Evolutionary conservation across 2,888 invertebrate species (phyloP).

Genomic region (Ctena decussata): DNA sequence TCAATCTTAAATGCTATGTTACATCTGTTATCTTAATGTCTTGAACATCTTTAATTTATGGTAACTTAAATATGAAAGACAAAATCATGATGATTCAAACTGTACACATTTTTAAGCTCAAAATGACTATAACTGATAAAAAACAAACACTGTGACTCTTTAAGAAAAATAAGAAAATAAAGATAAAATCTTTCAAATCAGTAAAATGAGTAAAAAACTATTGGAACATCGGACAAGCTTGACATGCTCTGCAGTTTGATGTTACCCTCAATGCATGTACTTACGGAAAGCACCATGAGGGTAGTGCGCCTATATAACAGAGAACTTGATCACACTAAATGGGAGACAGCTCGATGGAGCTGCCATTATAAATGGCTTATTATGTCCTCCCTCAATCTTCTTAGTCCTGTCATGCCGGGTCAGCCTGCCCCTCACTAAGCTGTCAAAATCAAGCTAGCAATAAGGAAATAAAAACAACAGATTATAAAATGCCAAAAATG

Average conservation of each 20-base stretch:
- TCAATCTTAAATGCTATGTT: too few species aligned
- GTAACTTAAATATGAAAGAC: too few species aligned
- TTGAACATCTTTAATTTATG: too few species aligned
- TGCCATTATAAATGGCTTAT: not conserved
- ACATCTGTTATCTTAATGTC: too few species aligned
- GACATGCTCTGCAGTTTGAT: not conserved
- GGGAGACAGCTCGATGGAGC: conserved; percentile 2
- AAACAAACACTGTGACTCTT: not conserved
- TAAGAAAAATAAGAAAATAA: not conserved
- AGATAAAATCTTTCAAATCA: not conserved
- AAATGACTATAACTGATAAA: too few species aligned
- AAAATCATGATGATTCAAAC: too few species aligned
- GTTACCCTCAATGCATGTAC: conserved; percentile 17
- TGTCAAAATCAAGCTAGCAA: conserved; percentile 68
- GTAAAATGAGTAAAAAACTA: not conserved
- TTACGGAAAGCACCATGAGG: conserved; percentile 6
- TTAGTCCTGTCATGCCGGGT: conserved; percentile 81
- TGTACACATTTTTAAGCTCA: too few species aligned
- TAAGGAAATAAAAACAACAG: conserved; percentile 52
- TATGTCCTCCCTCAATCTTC: conserved; percentile 62
- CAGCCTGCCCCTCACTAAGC: conserved; percentile 68
- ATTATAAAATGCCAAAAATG: not conserved
- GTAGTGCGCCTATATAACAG: not conserved
- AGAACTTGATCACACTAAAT: conserved; percentile 10
- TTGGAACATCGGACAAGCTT: conserved; percentile 10